These are phyloP conservation scores for Phoxinus dragarum DNA, from an alignment of 2,797 vertebrate genomes.

Conservation along the genomic window DNA sequence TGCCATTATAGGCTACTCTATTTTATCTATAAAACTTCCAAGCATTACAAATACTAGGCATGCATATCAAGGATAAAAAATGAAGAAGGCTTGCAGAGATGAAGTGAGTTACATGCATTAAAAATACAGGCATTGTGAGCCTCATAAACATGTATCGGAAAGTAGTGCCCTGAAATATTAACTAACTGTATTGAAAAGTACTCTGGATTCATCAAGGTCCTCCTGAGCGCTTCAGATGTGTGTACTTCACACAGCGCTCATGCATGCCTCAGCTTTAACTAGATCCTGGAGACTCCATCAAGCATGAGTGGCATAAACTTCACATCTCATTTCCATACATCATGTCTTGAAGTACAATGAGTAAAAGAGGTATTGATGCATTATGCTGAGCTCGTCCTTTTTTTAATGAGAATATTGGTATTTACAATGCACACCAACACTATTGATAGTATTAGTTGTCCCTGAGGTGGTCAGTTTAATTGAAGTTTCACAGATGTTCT, in stretches of 20 bases:
- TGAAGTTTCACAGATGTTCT: neutral
- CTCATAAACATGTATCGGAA: conserved; percentile 26
- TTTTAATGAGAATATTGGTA: conserved; percentile 49
- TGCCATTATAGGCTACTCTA: neutral
- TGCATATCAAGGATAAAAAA: conserved; percentile 2
- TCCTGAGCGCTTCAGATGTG: conserved; percentile 19
- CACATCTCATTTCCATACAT: conserved; percentile 42
- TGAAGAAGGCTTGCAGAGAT: conserved; percentile 42
- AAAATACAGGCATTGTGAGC: conserved; percentile 14
- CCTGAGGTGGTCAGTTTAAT: neutral
- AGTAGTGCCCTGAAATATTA: conserved; percentile 18
- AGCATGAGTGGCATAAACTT: conserved; percentile 30
- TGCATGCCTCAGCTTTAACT: conserved; percentile 24
- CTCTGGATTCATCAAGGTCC: conserved; percentile 38
- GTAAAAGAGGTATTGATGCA: neutral
- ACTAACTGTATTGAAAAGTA: conserved; percentile 36
- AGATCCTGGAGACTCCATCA: conserved; percentile 16
- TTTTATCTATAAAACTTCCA: neutral
- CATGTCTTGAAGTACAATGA: conserved; percentile 33
- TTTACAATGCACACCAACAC: conserved; percentile 29
- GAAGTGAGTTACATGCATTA: conserved; percentile 30
- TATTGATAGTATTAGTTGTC: neutral
- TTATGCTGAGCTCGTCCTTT: conserved; percentile 49
- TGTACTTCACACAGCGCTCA: conserved; percentile 14
- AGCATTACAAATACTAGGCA: neutral